Percentiles rank a stretch among this genome's conserved stretches.
phyloP scores from a whole-genome alignment of 2,113 vertebrate genomes.

The Sylvia atricapilla region DNA sequence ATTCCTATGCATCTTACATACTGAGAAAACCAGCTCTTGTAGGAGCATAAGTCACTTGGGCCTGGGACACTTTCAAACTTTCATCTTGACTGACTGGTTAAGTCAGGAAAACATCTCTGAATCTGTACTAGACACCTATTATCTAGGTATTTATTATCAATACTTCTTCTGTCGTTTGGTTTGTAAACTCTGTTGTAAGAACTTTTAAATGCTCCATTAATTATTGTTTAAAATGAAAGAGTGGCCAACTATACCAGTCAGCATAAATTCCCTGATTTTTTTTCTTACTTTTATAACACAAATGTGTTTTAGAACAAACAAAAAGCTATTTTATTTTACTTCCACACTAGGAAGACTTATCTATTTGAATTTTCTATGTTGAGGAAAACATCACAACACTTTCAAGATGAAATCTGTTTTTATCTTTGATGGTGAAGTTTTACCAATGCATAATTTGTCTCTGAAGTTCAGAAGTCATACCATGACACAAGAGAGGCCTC shows the following conservation, averaged over 20 bases:
- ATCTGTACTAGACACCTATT: not conserved
- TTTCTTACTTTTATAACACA: not conserved
- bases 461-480: slow-evolving; percentile 66
- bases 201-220: not conserved
- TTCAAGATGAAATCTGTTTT: not conserved
- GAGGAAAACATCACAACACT: not conserved
- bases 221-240: not conserved
- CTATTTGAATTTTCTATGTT: not conserved
- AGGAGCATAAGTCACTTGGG: not conserved
- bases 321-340: not conserved
- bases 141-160: not conserved
- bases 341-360: not conserved
- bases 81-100: not conserved
- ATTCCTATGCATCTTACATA: not conserved
- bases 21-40: not conserved
- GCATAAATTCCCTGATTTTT: not conserved
- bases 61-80: not conserved
- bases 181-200: not conserved
- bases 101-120: not conserved
- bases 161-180: not conserved
- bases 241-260: not conserved
- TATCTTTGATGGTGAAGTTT: not conserved
- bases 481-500: slow-evolving; percentile 91
- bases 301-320: not conserved
- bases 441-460: not conserved